Percentiles rank a stretch among this genome's conserved stretches.
Conservation (phyloP, 2,888 invertebrate genomes). For the Trichogramma dendrolimi region DNA sequence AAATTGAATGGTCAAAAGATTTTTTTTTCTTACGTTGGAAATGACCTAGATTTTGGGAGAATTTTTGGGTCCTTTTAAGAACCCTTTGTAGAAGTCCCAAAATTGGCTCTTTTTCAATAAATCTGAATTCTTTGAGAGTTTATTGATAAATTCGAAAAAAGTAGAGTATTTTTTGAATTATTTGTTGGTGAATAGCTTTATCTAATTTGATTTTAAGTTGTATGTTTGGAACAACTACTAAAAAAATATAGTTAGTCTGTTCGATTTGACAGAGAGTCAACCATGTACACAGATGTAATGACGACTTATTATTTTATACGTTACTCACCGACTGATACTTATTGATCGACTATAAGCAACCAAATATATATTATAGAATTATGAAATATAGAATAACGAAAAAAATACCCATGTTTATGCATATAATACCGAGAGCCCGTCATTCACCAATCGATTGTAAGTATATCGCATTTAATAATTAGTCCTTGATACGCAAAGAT, state of each 20-base stretch:
- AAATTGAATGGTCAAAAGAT: no score
- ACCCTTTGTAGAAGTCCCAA: no score
- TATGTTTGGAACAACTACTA: not conserved
- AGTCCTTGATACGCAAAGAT: no score
- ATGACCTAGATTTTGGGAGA: no score
- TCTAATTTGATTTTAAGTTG: not conserved
- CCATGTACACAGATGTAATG: conserved; percentile 10
- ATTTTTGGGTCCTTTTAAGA: no score
- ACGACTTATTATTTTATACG: conserved; percentile 23
- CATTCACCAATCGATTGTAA: no score
- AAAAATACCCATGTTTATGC: conserved; percentile 5
- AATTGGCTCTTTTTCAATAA: no score
- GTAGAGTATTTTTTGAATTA: not conserved
- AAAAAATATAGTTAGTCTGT: not conserved
- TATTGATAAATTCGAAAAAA: not conserved
- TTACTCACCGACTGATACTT: conserved; percentile 24
- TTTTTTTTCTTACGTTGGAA: no score
- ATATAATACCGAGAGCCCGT: not conserved
- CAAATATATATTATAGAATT: not conserved
- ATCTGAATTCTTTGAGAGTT: no score
- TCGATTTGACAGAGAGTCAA: not conserved
- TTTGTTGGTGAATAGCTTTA: not conserved
- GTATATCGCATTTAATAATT: no score
- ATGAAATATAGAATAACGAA: conserved; percentile 18
- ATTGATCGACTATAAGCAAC: not conserved